phyloP scores from a whole-genome alignment of 2,113 vertebrate species.

The Apodemus speciosus region DNA sequence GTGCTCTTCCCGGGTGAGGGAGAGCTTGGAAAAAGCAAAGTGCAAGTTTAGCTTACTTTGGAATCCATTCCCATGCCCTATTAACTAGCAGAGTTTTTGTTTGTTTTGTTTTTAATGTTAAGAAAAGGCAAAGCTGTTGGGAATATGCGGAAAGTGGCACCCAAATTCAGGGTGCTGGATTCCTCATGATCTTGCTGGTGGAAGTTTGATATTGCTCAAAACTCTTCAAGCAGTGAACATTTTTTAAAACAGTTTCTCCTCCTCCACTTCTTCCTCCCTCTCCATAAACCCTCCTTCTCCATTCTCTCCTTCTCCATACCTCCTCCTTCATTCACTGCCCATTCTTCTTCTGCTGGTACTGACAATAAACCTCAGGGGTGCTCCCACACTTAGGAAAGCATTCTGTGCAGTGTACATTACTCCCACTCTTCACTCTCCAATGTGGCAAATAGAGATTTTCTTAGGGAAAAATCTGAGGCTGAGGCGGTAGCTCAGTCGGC shows the following conservation, averaged over 20 bases:
- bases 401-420: too few species aligned
- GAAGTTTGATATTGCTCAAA: conserved; percentile 4
- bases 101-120: not conserved
- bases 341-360: not conserved
- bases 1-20: conserved; percentile 23
- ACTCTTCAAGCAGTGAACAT: not conserved
- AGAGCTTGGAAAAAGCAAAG: conserved; percentile 30
- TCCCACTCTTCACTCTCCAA: not conserved
- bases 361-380: too few species aligned
- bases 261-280: not conserved
- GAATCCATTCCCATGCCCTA: conserved; percentile 33
- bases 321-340: not conserved
- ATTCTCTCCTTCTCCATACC: not conserved
- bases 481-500: not conserved
- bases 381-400: not conserved
- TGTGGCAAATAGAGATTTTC: not conserved
- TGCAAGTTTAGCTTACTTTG: conserved; percentile 25
- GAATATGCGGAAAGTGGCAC: not conserved
- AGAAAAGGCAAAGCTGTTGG: conserved; percentile 33
- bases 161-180: not conserved
- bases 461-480: not conserved
- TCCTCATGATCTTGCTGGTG: conserved; percentile 36
- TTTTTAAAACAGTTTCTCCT: too few species aligned
- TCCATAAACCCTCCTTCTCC: not conserved
- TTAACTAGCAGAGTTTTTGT: conserved; percentile 1